Base-by-base conservation (phyloP, 2,888 invertebrate genomes). In the Eledona agricola region DNA sequence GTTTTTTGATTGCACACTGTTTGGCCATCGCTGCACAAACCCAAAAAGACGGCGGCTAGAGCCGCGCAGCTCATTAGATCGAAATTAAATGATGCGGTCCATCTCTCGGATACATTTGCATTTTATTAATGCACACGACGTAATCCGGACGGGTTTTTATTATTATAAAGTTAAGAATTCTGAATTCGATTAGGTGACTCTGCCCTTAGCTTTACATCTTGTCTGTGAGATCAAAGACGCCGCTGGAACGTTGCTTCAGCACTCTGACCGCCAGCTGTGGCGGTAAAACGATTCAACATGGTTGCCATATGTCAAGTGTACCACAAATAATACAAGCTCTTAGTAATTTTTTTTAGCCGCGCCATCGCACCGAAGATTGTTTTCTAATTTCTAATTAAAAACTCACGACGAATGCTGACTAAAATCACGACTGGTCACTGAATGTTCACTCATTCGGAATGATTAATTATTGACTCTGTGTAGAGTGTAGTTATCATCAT, bases 221-320 rank as follows among this genome's bases (percentile, higher is more conserved):
- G 50, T 50, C 54, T 49, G 49, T 23, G 25, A 54, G 49, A 54
- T 54, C 54, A 54, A 54, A 54, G 50, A 16, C 34, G 42, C 53
- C 53, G 53, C 54, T 47, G 35, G 54, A 54, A 54, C 54, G 50
- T 54, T 50, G 54, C 54, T 54, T 54, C 54, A 50, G 54, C 54
- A 54, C 54, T 54, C 54, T 54, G 54, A 54, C 54, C 54, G 50
- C 54, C 54, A 54, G 54, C 54, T 50, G 53, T 53, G 53, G 53
- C 53, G 53, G 53, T 53, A 53, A 38, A 53, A 49, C 47, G 49
- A 53, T 53, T 53, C 53, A 53, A 49, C 47, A 53, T 53, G 53
- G 53, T 49, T 40, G 42, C 53, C 53, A 40, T 23, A 53, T 42
- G 53, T 53, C 53, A 53, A 53, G 19, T 49, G 34, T 53, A 49